Evolutionary conservation across 2,888 invertebrate species (phyloP), one percentile per base, ranked within the genome.

Genomic region (Megamerina dolium): DNA sequence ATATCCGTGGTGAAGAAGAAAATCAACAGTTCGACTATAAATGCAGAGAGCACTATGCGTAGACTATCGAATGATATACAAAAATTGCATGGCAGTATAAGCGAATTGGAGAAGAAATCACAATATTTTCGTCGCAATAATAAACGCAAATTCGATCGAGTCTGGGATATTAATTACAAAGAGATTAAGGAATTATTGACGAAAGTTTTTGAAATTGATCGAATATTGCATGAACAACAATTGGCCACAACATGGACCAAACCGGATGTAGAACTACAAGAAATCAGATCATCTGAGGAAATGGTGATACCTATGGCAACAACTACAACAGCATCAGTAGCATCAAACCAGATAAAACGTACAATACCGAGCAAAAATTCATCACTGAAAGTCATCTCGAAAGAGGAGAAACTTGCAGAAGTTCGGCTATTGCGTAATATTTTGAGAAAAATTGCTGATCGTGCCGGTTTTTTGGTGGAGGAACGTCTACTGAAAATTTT

Each of bases 381-480:
- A 12, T 17, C 53, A 17, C 49, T 53, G 14, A 41, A 34, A 29
- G 4, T 9, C 16, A 14, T 13, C 17, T 4, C 17, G 18, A 33
- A 33, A 12, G 13, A 17, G 9, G 51, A 48, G 42, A 46, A 48
- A 6, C 48, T 42, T 31, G 30, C 46, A 10, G 46, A 59, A 41
- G 43, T 20, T n/a, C 21, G 34, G 13, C 29, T 43, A 10, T 23
- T 85, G 41, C 76, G 77, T 26, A 80, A 80, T 51, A 78, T 87
- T 50, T 68, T 87, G 16, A 75, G 77, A 44, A 73, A 80, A 44
- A 77, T 87, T 26, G 78, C 85, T 0, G 81, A 85, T 57, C 81
- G 82, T 46, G 80, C 83, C 0, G 85, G 83, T 6, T 87, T 87
- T 67, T 68, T 88, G 20, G 77, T 87, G 1, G 88, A 88, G 65